Conservation (phyloP, 2,888 invertebrate species). For the Sycophila texana region DNA sequence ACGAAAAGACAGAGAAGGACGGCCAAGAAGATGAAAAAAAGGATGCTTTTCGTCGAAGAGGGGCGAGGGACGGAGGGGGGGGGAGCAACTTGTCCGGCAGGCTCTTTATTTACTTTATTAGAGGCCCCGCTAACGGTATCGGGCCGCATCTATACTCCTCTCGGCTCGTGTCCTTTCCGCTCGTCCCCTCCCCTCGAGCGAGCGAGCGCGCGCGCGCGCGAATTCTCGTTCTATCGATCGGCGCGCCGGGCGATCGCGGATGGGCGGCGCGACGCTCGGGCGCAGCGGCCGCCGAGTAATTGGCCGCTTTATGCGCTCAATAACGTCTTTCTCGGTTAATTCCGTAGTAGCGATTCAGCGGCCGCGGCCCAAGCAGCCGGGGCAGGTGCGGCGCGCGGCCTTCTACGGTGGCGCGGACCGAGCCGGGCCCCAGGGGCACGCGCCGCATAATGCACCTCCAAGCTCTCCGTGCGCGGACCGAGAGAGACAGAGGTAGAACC, state of each 20-base stretch:
- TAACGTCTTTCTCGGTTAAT: slow-evolving; percentile 57
- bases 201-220: slow-evolving; percentile 56
- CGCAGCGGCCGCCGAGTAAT: slow-evolving; percentile 48
- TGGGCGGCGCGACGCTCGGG: not conserved
- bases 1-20: slow-evolving; percentile 41
- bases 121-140: slow-evolving; percentile 72
- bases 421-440: slow-evolving; percentile 24
- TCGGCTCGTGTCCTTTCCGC: slow-evolving; percentile 42
- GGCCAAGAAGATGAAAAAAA: slow-evolving; percentile 32
- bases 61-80: slow-evolving; percentile 50
- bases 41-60: slow-evolving; percentile 59
- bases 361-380: slow-evolving; percentile 4
- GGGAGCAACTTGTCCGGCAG: slow-evolving; percentile 66
- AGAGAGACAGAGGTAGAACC: too few relatives aligned
- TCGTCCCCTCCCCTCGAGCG: slow-evolving; percentile 35
- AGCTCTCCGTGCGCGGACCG: too few relatives aligned
- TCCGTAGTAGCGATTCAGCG: slow-evolving; percentile 43
- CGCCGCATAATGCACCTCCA: too few relatives aligned
- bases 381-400: slow-evolving; percentile 45
- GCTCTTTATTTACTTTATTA: slow-evolving; percentile 75
- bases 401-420: slow-evolving; percentile 34
- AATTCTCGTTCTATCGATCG: slow-evolving; percentile 67
- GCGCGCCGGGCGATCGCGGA: slow-evolving; percentile 33
- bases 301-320: slow-evolving; percentile 57
- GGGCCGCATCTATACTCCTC: slow-evolving; percentile 61